Base-by-base conservation (phyloP, 2,113 vertebrate species). In the Mixornis gularis region DNA sequence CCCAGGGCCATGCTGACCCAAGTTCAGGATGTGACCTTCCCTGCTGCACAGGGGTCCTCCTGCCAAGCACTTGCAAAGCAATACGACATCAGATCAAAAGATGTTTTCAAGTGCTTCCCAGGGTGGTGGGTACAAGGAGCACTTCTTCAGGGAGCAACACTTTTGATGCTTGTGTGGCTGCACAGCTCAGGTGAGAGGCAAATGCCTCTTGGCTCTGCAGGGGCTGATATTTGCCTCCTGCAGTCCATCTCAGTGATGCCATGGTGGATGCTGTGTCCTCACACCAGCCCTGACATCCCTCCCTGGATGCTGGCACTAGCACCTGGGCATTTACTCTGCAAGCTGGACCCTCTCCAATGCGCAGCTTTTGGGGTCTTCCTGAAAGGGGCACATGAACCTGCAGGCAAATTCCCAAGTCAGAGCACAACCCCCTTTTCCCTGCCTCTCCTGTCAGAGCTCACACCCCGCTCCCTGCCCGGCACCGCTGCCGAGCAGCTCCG, bases 341-440 rank as follows among this genome's bases (percentile, higher is more conserved):
- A 77, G 20, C 29, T 77, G 34, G 51, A 70, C 77, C 34, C 60
- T 73, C 55, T 70, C 41, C 69, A 73, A 1, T 0, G 8, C 4
- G 4, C 7, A n/a, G 4, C 15, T 89, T 44, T 38, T 21, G 79
- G 60, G 46, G 21, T 71, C 4, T 86, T 20, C 71, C 49, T 65
- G 63, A 36, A 30, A 82, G 30, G 10, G 53, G 21, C 0, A 0
- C 0, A 1, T 2, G 43, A 43, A 21, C 24, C 51, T n/a, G 43
- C 30, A 46, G 55, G 11, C 7, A 24, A 12, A 36, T 53, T 30
- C 43, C 69, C 52, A 34, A 2, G 0, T 6, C 55, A 44, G 78
- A 7, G 48, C 43, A 27, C 1, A 2, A n/a, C 41, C 5, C 17
- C 58, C 26, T 43, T 83, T 52, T 83, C 58, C 17, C n/a, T 29